Base-by-base conservation (phyloP, 2,888 invertebrate species). In the Cephus sareptanus region DNA sequence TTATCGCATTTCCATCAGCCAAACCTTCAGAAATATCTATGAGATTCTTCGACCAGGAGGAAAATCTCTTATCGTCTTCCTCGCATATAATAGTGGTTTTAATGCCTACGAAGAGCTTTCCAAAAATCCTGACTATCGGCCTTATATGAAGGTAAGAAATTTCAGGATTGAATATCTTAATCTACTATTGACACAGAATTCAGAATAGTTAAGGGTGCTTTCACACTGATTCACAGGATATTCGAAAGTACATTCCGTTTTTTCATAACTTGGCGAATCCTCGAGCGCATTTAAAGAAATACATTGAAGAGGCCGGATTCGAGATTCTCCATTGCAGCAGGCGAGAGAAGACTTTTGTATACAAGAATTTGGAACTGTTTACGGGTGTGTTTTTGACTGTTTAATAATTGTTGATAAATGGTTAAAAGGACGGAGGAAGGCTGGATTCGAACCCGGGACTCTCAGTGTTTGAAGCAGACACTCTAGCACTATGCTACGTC, bases 1-100 rank as follows among this genome's bases (percentile, higher is more conserved):
- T 31, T 78, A 31, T 40, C 71, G 1, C 30, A 70, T 30, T 1
- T 40, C 40, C 40, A 40, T 73, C 91, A 96, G 94, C 85, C 92
- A 91, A 84, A 95, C 95, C 0, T 92, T 95, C 77, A 91, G 92
- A 77, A 96, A 95, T 87, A 94, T 97, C 76, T 94, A 93, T 90
- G 92, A 94, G 68, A 89, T 96, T 76, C 90, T 97, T n/a, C 93
- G 92, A 79, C 94, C 94, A 0, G 94, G 94, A 6, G 97, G 96
- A 0, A 95, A 95, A 84, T 94, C 94, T 75, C 90, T 96, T 15
- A 88, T 96, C 2, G 93, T 94, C 31, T 96, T 96, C 86, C 90
- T 96, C 37, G 95, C 95, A 0, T 93, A 93, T 79, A 95, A 95
- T 91, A 94, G 95, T 0, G 93, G 96, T 11, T 96, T 94, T 87